phyloP scores from a whole-genome alignment of 2,888 invertebrate species.

The Ptychoptera albimana region DNA sequence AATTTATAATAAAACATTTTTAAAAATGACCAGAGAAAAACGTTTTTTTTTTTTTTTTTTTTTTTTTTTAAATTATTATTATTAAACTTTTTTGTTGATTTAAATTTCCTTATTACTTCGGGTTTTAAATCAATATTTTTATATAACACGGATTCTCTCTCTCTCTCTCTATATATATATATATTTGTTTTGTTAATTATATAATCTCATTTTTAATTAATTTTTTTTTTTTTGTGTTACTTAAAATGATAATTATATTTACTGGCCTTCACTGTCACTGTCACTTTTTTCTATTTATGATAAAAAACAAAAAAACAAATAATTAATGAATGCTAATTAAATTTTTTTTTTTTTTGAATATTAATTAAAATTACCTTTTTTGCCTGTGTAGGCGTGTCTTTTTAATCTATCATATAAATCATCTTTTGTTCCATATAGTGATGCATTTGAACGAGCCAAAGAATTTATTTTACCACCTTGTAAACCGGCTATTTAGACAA shows the following conservation, averaged over 20 bases:
- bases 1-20: too few species aligned
- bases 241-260: constrained; percentile 21
- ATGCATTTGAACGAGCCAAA: constrained; percentile 81
- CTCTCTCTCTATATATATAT: too few species aligned
- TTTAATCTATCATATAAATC: constrained; percentile 90
- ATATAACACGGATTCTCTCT: too few species aligned
- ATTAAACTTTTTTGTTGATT: too few species aligned
- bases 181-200: too few species aligned
- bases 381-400: constrained; percentile 83
- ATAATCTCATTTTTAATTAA: too few species aligned
- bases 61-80: too few species aligned
- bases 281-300: constrained; percentile 64
- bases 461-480: constrained; percentile 87
- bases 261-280: constrained; percentile 89
- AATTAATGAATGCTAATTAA: constrained; percentile 1
- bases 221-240: neutral
- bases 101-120: too few species aligned
- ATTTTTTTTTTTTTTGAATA: constrained; percentile 15
- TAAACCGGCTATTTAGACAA: constrained; percentile 33
- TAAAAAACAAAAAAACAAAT: constrained; percentile 4
- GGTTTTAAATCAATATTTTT: too few species aligned
- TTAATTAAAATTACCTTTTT: too few species aligned
- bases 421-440: constrained; percentile 88
- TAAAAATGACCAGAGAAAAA: too few species aligned
- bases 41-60: too few species aligned